Percentiles rank a stretch among this genome's conserved stretches.
These are phyloP conservation scores for Esperia sulphurella DNA, from an alignment of 2,888 invertebrate species.

Conservation along the genomic window DNA sequence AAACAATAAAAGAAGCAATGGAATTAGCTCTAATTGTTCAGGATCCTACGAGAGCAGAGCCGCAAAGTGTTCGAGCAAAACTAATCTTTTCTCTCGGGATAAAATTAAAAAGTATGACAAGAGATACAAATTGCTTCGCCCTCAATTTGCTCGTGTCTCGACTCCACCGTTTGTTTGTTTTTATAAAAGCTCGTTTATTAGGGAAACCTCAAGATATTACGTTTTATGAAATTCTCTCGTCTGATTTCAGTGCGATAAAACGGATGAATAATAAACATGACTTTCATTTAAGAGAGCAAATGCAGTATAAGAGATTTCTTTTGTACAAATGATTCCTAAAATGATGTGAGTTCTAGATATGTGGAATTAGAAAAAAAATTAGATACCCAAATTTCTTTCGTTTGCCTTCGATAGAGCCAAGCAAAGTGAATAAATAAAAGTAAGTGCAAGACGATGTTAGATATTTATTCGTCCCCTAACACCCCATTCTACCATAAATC, in stretches of 20 bases:
- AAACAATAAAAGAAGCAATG: constrained; percentile 34
- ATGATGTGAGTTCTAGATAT: too few species aligned
- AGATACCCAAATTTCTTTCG: constrained; percentile 1
- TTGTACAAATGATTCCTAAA: neutral
- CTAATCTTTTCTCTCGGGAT: constrained; percentile 57
- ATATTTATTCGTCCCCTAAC: constrained; percentile 55
- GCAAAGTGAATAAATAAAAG: constrained; percentile 29
- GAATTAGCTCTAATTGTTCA: constrained; percentile 38
- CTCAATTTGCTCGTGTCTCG: constrained; percentile 59
- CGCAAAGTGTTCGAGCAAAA: constrained; percentile 58
- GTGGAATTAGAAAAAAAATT: too few species aligned
- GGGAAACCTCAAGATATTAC: constrained; percentile 51
- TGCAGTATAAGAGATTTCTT: constrained; percentile 12
- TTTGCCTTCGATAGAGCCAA: constrained; percentile 9
- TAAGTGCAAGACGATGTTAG: constrained; percentile 33
- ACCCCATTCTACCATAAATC: constrained; percentile 47
- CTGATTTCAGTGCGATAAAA: constrained; percentile 32
- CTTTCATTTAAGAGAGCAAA: constrained; percentile 19
- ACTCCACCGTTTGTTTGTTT: constrained; percentile 60
- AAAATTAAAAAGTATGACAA: constrained; percentile 73
- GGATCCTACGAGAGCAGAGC: constrained; percentile 45
- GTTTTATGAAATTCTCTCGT: constrained; percentile 37
- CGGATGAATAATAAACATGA: constrained; percentile 31
- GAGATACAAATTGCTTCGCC: constrained; percentile 66
- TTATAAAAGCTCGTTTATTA: constrained; percentile 63